Evolutionary conservation across 2,113 vertebrate genomes (phyloP).

Genomic region (Psammodynastes pulverulentus): DNA sequence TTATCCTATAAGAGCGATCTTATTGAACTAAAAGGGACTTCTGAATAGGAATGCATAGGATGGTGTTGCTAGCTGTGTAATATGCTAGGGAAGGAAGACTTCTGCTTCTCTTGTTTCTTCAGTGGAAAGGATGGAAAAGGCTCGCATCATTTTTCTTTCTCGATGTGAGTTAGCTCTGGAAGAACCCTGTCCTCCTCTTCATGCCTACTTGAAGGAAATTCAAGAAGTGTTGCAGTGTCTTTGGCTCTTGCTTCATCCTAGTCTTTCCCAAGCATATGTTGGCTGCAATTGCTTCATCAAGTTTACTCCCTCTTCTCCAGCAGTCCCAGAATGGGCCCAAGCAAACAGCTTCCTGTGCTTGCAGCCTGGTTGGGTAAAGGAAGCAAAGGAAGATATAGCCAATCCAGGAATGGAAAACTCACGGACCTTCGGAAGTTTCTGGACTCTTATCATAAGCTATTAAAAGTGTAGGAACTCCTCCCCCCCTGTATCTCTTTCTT

Average conservation of each 20-base stretch:
- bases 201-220: background rate
- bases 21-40: background rate
- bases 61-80: background rate
- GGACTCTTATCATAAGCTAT: background rate
- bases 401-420: background rate
- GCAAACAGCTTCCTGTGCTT: no score
- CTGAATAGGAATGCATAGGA: background rate
- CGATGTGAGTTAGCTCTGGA: background rate
- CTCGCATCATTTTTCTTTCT: background rate
- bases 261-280: background rate
- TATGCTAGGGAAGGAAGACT: background rate
- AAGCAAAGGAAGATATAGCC: background rate
- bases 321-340: background rate
- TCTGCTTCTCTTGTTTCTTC: background rate
- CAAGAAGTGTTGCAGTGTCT: background rate
- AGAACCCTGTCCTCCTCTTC: background rate
- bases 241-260: background rate
- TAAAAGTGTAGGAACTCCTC: background rate
- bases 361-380: background rate
- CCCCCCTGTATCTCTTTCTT: background rate
- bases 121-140: no score
- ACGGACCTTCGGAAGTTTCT: background rate
- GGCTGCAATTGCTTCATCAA: background rate
- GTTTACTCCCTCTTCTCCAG: background rate
- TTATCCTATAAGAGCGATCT: background rate